Percentiles rank a stretch among this genome's conserved stretches.
phyloP scores from a whole-genome alignment of 2,888 invertebrate genomes.

The Polydrusus tereticollis region DNA sequence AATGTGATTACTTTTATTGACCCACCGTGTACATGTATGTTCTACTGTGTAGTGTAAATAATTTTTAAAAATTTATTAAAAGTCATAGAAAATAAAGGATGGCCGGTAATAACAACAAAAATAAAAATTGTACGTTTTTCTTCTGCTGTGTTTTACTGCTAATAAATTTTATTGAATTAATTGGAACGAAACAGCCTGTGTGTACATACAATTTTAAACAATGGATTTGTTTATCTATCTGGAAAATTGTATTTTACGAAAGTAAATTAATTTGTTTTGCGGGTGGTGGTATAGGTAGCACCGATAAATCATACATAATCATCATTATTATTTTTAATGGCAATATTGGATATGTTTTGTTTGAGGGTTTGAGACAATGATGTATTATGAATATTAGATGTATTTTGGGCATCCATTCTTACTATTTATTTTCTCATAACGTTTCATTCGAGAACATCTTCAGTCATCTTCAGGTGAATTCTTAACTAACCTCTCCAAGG shows the following conservation, averaged over 20 bases:
- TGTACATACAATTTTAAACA: neutral
- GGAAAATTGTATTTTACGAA: neutral
- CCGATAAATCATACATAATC: no score
- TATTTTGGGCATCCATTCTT: no score
- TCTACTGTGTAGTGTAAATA: neutral
- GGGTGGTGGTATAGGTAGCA: neutral
- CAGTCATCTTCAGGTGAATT: no score
- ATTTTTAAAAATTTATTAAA: neutral
- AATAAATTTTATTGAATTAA: constrained; percentile 10
- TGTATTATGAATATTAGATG: no score
- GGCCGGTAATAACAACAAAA: neutral
- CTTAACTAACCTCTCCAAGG: no score
- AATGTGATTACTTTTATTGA: no score
- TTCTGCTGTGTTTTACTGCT: constrained; percentile 6
- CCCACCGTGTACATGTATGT: neutral
- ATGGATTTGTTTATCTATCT: neutral
- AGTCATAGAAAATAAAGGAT: neutral
- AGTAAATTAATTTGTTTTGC: neutral
- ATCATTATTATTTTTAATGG: no score
- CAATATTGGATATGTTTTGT: no score
- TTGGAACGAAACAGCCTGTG: neutral
- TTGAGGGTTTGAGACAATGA: no score
- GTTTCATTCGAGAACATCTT: no score
- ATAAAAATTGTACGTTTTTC: neutral
- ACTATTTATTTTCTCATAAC: no score